Base-by-base conservation (phyloP, 1,140 invertebrate genomes). In the Musca vetustissima region DNA sequence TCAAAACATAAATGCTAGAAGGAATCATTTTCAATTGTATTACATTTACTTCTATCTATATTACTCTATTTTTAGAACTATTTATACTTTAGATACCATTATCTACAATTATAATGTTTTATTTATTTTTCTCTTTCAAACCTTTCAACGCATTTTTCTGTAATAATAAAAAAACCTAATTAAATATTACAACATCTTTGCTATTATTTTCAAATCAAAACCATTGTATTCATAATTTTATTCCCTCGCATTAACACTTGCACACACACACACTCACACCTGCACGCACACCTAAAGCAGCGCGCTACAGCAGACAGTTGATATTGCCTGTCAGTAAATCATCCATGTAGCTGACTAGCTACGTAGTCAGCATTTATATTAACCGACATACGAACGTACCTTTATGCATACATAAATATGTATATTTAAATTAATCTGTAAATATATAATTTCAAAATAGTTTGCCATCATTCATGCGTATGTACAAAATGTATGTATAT, bases 361-460 rank as follows among this genome's bases (percentile, higher is more conserved):
- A 28, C 11, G 6, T 43, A 43, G 6, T 43, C 36, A 13, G 36
- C 36, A 43, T 43, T 13, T 13, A 43, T 11, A 43, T 11, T 43
- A 43, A 43, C 36, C 36, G 36, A 43, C 36, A 43, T 43, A 43
- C 11, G 11, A 2, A 13, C 36, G 1, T 11, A 13, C 6, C 6
- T 43, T 11, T 43, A 43, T 43, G 13, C 36, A 43, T 13, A 43
- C 6, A 43, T 43, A 59, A n/a, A 19, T 21, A 19, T 7, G 14
- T 25, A 22, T 25, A 25, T 32, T 24, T 24, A 57, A 14, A 57
- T 57, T 57, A 57, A 43, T 43, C 36, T 11, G 36, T 43, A 43
- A 57, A 57, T 28, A 57, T 28, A 24, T n/a, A 59, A 32, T 59
- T 59, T 59, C 25, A 59, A 59, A 59, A 59, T 59, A 28, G 24